Evolutionary conservation across 1,140 invertebrate species (phyloP).

Genomic region (Drosophila seguyi): DNA sequence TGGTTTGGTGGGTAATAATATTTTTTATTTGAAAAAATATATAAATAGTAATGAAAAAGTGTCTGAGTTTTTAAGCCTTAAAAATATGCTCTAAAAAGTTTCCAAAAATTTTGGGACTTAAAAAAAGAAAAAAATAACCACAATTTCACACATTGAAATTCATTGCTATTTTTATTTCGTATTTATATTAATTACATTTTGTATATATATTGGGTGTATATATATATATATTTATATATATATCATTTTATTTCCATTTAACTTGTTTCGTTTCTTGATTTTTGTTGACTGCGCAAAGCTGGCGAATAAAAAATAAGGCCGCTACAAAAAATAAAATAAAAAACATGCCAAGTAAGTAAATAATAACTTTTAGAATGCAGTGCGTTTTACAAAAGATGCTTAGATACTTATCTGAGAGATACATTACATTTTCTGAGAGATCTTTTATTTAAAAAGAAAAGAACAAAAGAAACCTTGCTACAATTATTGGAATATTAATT

Average conservation of each 20-base stretch:
- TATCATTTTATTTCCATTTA: constrained; percentile 52
- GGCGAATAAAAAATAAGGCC: constrained; percentile 17
- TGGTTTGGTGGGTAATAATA: neutral
- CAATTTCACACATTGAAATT: constrained; percentile 64
- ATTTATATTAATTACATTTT: constrained; percentile 51
- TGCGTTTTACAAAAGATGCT: neutral
- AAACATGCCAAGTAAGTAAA: neutral
- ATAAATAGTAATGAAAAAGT: neutral
- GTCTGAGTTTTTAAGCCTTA: too few relatives aligned
- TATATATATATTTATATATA: constrained; percentile 23
- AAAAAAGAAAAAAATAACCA: neutral
- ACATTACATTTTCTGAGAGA: neutral
- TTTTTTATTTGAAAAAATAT: neutral
- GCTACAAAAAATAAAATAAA: neutral
- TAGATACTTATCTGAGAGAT: neutral
- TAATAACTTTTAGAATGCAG: neutral
- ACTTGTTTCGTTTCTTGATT: constrained; percentile 50
- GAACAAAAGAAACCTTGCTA: neutral
- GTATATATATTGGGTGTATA: constrained; percentile 46
- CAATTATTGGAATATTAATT: too few relatives aligned
- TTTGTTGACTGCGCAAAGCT: constrained; percentile 47
- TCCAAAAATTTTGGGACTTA: too few relatives aligned
- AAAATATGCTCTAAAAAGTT: too few relatives aligned
- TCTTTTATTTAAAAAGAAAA: neutral
- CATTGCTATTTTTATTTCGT: constrained; percentile 64